These are phyloP conservation scores for Dasysyrphus tricinctus DNA, from an alignment of 2,888 invertebrate species.

Conservation along the genomic window DNA sequence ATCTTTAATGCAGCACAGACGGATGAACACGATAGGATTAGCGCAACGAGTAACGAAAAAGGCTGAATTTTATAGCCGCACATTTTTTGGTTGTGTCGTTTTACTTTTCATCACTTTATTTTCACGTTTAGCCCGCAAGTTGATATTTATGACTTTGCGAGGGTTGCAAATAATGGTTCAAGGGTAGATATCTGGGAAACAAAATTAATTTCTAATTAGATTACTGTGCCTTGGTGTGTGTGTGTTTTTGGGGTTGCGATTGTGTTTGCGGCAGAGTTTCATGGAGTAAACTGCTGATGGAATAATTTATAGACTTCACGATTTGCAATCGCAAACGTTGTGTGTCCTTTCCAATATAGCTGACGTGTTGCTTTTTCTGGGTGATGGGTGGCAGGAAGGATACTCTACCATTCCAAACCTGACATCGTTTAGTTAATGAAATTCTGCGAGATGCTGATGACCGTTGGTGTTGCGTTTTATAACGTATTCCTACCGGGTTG, in stretches of 20 bases:
- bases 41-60: conserved; percentile 39
- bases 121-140: conserved; percentile 67
- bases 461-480: conserved; percentile 43
- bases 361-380: conserved; percentile 23
- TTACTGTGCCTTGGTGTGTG: conserved; percentile 34
- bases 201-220: conserved; percentile 75
- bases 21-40: conserved; percentile 73
- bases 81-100: conserved; percentile 23
- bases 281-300: conserved; percentile 44
- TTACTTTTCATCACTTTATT: conserved; percentile 73
- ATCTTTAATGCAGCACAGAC: conserved; percentile 72
- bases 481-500: conserved; percentile 1
- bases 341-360: conserved; percentile 33
- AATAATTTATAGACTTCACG: conserved; percentile 67
- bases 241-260: conserved; percentile 7
- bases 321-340: conserved; percentile 23
- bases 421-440: conserved; percentile 59
- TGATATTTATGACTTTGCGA: conserved; percentile 68
- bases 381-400: conserved; percentile 9
- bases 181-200: conserved; percentile 51
- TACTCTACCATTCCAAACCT: not conserved
- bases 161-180: conserved; percentile 23
- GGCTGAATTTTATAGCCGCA: conserved; percentile 54
- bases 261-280: not conserved
- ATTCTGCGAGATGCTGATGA: conserved; percentile 25